Conservation (phyloP, 1,140 invertebrate species). For the Episyrphus balteatus region DNA sequence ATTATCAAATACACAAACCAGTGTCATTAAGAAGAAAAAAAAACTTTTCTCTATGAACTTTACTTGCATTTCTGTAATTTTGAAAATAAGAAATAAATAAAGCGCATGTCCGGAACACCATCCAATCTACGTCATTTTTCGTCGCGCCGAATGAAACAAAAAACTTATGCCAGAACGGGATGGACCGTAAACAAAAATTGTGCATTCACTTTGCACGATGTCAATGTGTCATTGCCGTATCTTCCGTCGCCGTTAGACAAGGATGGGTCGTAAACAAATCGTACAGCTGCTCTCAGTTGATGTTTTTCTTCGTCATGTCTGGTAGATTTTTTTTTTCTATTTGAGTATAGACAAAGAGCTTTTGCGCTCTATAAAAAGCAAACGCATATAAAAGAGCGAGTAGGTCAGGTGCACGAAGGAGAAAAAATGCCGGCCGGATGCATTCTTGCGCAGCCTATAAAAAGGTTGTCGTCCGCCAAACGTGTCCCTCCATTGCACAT, state of each 20-base stretch:
- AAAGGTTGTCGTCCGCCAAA: too few relatives aligned
- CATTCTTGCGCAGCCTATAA: too few relatives aligned
- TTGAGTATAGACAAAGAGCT: constrained; percentile 1
- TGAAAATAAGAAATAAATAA: too few relatives aligned
- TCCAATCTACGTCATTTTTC: too few relatives aligned
- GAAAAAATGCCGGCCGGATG: too few relatives aligned
- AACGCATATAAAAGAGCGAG: constrained; percentile 13
- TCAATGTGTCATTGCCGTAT: constrained; percentile 3
- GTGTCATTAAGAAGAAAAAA: too few relatives aligned
- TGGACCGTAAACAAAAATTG: constrained; percentile 29
- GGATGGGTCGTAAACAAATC: constrained; percentile 33
- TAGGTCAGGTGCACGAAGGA: constrained; percentile 22
- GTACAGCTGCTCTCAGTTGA: constrained; percentile 17
- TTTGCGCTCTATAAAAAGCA: constrained; percentile 3
- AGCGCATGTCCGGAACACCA: too few relatives aligned
- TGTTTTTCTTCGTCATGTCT: neutral
- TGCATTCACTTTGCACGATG: neutral
- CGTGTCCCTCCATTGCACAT: too few relatives aligned
- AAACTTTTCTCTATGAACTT: too few relatives aligned
- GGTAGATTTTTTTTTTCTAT: neutral
- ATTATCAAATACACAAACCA: too few relatives aligned
- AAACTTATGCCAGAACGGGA: constrained; percentile 15
- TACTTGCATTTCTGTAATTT: too few relatives aligned
- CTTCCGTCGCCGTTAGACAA: constrained; percentile 19
- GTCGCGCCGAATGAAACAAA: neutral